Evolutionary conservation across 2,888 invertebrate genomes (phyloP), one percentile per base, ranked within the genome.

Genomic region (Actias luna): DNA sequence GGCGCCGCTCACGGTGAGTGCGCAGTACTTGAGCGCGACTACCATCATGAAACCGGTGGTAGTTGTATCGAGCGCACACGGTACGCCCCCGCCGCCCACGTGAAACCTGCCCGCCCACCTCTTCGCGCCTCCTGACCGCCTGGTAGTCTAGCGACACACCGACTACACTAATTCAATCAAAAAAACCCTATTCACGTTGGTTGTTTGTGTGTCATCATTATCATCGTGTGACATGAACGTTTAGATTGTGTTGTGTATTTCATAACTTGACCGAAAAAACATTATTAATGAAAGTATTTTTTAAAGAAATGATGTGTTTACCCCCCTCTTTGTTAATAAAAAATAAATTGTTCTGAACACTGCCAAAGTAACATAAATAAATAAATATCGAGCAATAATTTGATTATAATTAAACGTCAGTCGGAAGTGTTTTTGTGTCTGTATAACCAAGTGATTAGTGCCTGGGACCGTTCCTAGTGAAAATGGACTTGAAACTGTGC

Each of bases 31-130:
- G 64, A 93, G 94, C 79, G 89, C 94, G 35, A 89, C 94, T 58
- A 89, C 94, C 65, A 88, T 95, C 64, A 94, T 95, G 59, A 95
- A 95, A 82, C 95, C 95, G 1, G 94, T 95, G 57, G 95, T 95
- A 61, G 95, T 96, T 64, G 95, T 95, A 65, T 83, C 84, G 31
- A 74, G 79, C 66, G 76, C 85, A 35, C 80, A 73, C 70, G 70
- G 75, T 73, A 62, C 71, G 63, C 74, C 69, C 29, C 65, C 69
- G 61, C 67, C 67, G 57, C 66, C 70, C 70, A 68, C 75, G 71
- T 77, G 77, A 74, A 70, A 52, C 63, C 67, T 64, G 33, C 52
- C 59, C 62, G 5, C 35, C 2, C 59, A 16, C 55, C 63, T 60
- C 73, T 71, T 62, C 64, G 31, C 67, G 59, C 63, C 63, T 58